Evolutionary conservation across 2,113 vertebrate genomes (phyloP), one percentile per base, ranked within the genome.

Genomic region (Hydrolagus affinis): DNA sequence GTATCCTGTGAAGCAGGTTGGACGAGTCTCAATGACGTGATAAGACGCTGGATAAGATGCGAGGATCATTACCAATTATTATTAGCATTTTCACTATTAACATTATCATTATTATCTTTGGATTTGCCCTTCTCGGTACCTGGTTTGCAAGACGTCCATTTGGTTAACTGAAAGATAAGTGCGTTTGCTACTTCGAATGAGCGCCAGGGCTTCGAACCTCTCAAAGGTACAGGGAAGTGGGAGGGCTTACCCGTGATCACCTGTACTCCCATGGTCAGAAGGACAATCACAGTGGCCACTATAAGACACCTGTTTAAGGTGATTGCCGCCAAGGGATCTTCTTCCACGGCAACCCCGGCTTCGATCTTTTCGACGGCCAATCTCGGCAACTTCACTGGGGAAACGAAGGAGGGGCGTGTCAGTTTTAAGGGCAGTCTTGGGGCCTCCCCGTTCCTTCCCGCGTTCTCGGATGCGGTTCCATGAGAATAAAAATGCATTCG

Each of bases 241-340:
- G 3, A 0, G 25, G n/a, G 11, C 95, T 94, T 91, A 99, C 97
- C 96, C 66, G 95, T 93, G 44, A 96, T 88, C 72, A 96, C 92
- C 88, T 95, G 95, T 86, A 95, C 90, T n/a, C 95, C 93, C 0
- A 95, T 92, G 62, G 94, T 96, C 88, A 98, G 91, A 44, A 97
- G 87, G 32, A 96, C 94, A 0, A 97, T 86, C 0, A 94, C 12
- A 0, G 95, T 90, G 1, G 95, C 94, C 85, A 97, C 85, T 71
- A 94, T 88, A 69, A 99, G 87, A 88, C 96, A 98, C 85, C 95
- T 95, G 91, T 97, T 98, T 89, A 99, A 92, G 0, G 95, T 94
- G 86, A 97, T 76, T 3, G 95, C 93, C 59, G 94, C 95, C 96
- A 96, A 98, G 62, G 96, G 96, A 57, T 94, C 91, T 44, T 74